These are phyloP conservation scores for Plagiodera versicolora DNA, from an alignment of 2,888 invertebrate genomes.

Conservation along the genomic window DNA sequence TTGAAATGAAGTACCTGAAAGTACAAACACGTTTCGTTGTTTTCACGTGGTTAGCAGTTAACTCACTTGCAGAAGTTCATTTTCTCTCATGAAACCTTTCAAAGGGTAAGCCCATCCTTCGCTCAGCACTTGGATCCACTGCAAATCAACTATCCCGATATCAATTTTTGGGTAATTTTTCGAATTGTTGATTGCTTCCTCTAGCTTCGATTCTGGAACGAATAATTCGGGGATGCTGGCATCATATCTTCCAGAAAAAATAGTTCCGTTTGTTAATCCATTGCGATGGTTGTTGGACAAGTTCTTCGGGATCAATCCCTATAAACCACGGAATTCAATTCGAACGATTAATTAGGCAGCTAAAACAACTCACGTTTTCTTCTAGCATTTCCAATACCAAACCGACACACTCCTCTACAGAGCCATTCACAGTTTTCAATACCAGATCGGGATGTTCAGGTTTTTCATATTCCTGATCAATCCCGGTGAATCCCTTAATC, in stretches of 20 bases:
- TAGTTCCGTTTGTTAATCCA: slow-evolving; percentile 19
- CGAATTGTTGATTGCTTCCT: slow-evolving; percentile 69
- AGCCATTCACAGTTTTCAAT: slow-evolving; percentile 76
- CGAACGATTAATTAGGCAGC: too few species aligned
- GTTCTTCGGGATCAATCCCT: slow-evolving; percentile 63
- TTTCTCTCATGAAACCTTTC: slow-evolving; percentile 63
- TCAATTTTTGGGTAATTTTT: slow-evolving; percentile 70
- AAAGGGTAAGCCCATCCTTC: slow-evolving; percentile 98
- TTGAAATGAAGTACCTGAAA: slow-evolving; percentile 82
- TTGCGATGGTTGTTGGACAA: slow-evolving; percentile 10
- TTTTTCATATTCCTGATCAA: slow-evolving; percentile 88
- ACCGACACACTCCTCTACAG: slow-evolving; percentile 82
- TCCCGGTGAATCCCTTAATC: slow-evolving; percentile 86
- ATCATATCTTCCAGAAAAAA: slow-evolving; percentile 20
- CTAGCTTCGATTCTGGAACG: slow-evolving; percentile 66
- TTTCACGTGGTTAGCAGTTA: neutral
- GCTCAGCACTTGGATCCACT: slow-evolving; percentile 85
- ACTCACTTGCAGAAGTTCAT: slow-evolving; percentile 70
- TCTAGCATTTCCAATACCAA: slow-evolving; percentile 79
- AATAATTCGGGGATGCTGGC: slow-evolving; percentile 72
- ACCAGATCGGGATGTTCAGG: slow-evolving; percentile 82
- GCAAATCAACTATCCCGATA: slow-evolving; percentile 79
- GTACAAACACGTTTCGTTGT: neutral
- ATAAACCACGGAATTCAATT: slow-evolving; percentile 12
- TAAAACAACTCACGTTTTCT: slow-evolving; percentile 61